phyloP scores from a whole-genome alignment of 2,797 vertebrate species.

The Chelon auratus region DNA sequence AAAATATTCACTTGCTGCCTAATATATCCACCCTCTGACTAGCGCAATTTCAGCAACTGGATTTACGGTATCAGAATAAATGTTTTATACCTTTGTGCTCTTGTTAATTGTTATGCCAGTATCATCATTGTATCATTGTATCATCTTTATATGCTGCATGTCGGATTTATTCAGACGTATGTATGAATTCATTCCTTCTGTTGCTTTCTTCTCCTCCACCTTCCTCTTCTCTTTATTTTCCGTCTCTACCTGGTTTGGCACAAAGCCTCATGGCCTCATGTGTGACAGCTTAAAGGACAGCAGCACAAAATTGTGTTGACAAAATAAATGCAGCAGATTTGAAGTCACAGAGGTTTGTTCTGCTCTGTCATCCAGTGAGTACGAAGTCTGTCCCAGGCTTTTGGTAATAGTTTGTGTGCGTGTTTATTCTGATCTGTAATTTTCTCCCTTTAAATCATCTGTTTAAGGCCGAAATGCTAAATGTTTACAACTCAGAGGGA shows the following conservation, averaged over 20 bases:
- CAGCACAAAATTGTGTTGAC: neutral
- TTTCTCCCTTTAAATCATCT: slow-evolving; percentile 61
- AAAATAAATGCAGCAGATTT: slow-evolving; percentile 13
- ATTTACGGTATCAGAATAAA: too few species aligned
- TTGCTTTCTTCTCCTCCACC: too few species aligned
- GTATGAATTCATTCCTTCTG: too few species aligned
- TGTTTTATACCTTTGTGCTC: too few species aligned
- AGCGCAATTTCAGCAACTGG: too few species aligned
- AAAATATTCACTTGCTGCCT: too few species aligned
- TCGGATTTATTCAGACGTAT: too few species aligned
- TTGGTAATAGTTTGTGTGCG: slow-evolving; percentile 34
- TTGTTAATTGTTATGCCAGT: too few species aligned
- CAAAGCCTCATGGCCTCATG: neutral
- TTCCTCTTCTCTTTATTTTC: neutral
- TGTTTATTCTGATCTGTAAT: slow-evolving; percentile 66
- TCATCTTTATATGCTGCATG: too few species aligned
- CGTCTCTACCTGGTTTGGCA: too few species aligned
- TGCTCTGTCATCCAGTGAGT: slow-evolving; percentile 54
- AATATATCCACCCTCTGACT: too few species aligned
- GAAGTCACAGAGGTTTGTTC: slow-evolving; percentile 21
- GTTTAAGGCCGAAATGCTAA: slow-evolving; percentile 68
- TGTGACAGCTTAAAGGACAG: neutral
- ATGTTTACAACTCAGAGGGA: slow-evolving; percentile 76
- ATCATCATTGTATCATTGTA: too few species aligned
- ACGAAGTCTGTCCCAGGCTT: slow-evolving; percentile 56